Conservation (phyloP, 2,888 invertebrate species). For the Nebria brevicollis region DNA sequence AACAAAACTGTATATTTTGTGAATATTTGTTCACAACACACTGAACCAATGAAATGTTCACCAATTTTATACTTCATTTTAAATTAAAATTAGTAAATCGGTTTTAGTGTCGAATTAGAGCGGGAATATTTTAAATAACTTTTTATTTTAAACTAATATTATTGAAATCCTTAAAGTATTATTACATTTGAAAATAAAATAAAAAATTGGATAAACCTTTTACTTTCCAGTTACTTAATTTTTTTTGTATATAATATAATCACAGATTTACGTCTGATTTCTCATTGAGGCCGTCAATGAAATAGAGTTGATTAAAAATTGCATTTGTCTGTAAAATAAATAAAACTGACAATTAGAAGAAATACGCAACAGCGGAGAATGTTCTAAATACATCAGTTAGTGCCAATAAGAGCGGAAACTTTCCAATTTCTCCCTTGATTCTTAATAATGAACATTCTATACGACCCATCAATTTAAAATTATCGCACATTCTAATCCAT, state of each 20-base stretch:
- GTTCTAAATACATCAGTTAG: conserved; percentile 27
- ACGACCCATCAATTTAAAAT: background rate
- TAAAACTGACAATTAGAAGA: background rate
- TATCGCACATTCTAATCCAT: conserved; percentile 13
- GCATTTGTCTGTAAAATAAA: background rate
- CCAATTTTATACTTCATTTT: too few relatives aligned
- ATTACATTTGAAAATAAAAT: too few relatives aligned
- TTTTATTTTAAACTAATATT: too few relatives aligned
- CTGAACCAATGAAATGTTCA: too few relatives aligned
- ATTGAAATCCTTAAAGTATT: too few relatives aligned
- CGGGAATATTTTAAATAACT: too few relatives aligned
- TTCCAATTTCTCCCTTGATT: conserved; percentile 41
- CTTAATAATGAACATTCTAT: conserved; percentile 7
- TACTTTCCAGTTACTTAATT: too few relatives aligned
- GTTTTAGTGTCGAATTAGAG: too few relatives aligned
- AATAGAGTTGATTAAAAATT: background rate
- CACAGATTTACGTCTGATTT: background rate
- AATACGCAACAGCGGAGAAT: conserved; percentile 6
- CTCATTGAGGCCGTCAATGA: background rate
- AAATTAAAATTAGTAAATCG: too few relatives aligned
- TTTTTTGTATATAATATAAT: background rate
- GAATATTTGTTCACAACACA: too few relatives aligned
- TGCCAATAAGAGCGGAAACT: conserved; percentile 46
- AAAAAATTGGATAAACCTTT: too few relatives aligned
- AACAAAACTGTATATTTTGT: too few relatives aligned